Evolutionary conservation across 2,113 vertebrate species (phyloP), one percentile per base, ranked within the genome.

Genomic region (Aspiorhynchus laticeps): DNA sequence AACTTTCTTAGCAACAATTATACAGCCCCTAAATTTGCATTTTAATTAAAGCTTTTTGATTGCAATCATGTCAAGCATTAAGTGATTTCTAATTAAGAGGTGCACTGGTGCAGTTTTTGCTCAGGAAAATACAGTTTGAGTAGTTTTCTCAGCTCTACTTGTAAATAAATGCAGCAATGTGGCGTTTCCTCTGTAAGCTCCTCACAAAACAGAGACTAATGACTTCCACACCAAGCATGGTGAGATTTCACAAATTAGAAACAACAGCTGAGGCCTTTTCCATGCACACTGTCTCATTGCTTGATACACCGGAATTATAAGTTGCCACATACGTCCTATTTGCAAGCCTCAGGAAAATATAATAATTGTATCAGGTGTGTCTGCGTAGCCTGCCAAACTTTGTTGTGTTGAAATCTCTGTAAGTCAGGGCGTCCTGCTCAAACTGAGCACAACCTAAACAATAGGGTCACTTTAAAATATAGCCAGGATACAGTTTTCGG

Each of bases 1-100:
- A 88, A 71, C 77, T 92, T 88, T 87, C 61, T 88, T 81, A 88
- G 84, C 87, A 91, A 92, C 90, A 90, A 90, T 92, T 65, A 84
- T 90, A 92, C 88, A 81, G 85, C 87, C 46, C 73, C 73, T 85
- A 53, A 90, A 92, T 94, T 91, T 90, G 87, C 91, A 93, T 93
- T 93, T 94, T 92, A 93, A 93, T 93, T 92, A 91, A 88, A 91
- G 87, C 61, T 82, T 88, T 91, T 84, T 90, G 91, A 91, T 88
- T 88, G 88, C 88, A 91, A 90, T 89, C 89, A 86, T 89, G 88
- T 89, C 85, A 91, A 88, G 80, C 89, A 91, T 86, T 90, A 90
- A 91, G 87, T 88, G 80, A 92, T 91, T 91, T 92, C 87, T 93
- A 92, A 93, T 93, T 92, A 93, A 89, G 81, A 87, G 88, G 75